Evolutionary conservation across 1,140 invertebrate species (phyloP).

Genomic region (Homalodisca vitripennis): DNA sequence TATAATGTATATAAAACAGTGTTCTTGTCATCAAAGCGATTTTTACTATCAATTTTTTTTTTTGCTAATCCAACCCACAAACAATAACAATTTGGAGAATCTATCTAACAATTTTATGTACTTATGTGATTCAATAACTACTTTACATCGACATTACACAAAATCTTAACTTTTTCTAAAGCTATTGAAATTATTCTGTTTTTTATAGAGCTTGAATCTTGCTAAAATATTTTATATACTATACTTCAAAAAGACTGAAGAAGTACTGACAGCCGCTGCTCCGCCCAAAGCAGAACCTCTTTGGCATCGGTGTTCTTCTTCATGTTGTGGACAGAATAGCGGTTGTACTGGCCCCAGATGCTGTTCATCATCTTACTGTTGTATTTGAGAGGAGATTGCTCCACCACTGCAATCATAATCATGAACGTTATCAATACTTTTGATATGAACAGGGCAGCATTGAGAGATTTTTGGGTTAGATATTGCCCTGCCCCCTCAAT

Average conservation of each 20-base stretch:
- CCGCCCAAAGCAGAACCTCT: conserved; percentile 40
- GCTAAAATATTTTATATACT: neutral
- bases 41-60: too few relatives aligned
- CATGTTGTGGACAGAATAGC: conserved; percentile 81
- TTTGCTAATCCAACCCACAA: too few relatives aligned
- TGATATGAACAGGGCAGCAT: too few relatives aligned
- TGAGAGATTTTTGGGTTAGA: too few relatives aligned
- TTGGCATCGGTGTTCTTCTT: conserved; percentile 69
- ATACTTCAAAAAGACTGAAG: neutral
- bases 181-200: neutral
- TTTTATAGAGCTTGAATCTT: neutral
- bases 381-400: conserved; percentile 64
- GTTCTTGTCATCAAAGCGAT: too few relatives aligned
- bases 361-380: conserved; percentile 87
- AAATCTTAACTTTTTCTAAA: neutral
- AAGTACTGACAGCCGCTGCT: conserved; percentile 21
- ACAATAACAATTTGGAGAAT: too few relatives aligned
- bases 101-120: too few relatives aligned
- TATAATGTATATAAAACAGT: too few relatives aligned
- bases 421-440: too few relatives aligned
- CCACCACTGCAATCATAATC: conserved; percentile 35
- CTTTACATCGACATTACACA: neutral
- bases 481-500: too few relatives aligned
- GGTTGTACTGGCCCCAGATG: conserved; percentile 86
- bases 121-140: neutral